These are phyloP conservation scores for Hylaeus anthracinus DNA, from an alignment of 1,140 invertebrate genomes.

Conservation along the genomic window DNA sequence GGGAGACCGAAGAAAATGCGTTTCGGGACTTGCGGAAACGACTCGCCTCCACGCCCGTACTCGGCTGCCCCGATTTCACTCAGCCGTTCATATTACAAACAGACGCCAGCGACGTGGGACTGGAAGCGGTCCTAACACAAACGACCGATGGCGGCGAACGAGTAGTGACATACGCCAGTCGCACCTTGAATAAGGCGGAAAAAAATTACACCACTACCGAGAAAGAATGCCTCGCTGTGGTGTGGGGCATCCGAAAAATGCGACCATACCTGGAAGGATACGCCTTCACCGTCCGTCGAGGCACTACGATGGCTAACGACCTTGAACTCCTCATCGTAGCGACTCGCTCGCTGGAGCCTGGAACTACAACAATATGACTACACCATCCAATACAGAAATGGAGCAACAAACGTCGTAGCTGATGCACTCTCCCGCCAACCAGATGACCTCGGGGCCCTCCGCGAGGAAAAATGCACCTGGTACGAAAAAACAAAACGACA, in stretches of 20 bases:
- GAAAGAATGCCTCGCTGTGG: background rate
- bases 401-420: slow-evolving; percentile 3
- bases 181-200: too few species aligned
- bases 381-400: background rate
- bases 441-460: background rate
- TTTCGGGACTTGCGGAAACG: background rate
- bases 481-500: background rate
- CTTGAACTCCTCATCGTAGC: background rate
- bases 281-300: background rate
- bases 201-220: too few species aligned
- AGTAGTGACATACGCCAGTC: too few species aligned
- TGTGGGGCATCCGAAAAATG: background rate
- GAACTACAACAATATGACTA: background rate
- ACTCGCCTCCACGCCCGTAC: background rate
- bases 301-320: background rate
- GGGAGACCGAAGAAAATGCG: slow-evolving; percentile 47
- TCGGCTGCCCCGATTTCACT: slow-evolving; percentile 17
- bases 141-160: too few species aligned
- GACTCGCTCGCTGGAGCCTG: background rate
- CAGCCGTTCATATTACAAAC: background rate
- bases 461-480: too few species aligned
- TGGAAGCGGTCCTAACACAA: background rate
- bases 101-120: background rate
- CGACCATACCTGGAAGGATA: background rate
- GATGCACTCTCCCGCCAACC: slow-evolving; percentile 10